These are phyloP conservation scores for Marmota monax DNA, from an alignment of 2,113 vertebrate species.

Conservation along the genomic window DNA sequence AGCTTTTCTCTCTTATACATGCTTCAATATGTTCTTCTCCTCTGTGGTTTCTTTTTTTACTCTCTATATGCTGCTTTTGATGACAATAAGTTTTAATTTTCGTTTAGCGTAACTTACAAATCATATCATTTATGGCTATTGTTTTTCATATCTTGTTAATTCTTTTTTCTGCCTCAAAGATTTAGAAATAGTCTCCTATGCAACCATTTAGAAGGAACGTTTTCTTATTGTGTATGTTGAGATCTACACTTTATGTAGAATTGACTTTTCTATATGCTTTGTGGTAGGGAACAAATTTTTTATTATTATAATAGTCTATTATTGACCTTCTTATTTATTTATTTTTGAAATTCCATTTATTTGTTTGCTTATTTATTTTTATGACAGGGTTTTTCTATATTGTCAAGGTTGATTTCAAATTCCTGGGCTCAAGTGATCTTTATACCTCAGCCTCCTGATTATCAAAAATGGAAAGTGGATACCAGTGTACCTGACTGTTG, in stretches of 20 bases:
- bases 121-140: not conserved
- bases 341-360: too few species aligned
- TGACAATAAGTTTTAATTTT: constrained; percentile 39
- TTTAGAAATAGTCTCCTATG: not conserved
- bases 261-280: not conserved
- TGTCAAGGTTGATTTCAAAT: not conserved
- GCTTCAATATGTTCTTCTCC: not conserved
- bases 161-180: not conserved
- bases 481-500: not conserved
- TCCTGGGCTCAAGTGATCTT: not conserved
- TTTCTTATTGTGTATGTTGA: not conserved
- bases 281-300: not conserved
- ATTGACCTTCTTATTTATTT: not conserved
- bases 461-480: rapidly evolving
- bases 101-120: not conserved
- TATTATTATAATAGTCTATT: not conserved
- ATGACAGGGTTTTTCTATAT: not conserved
- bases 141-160: constrained; percentile 7
- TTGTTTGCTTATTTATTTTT: not conserved
- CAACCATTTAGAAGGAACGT: not conserved
- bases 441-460: not conserved
- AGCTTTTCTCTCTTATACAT: not conserved
- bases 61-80: not conserved
- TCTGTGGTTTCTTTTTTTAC: constrained; percentile 7
- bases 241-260: not conserved